A percentile compares a stretch with the other conserved stretches of the same genome.
These are phyloP conservation scores for Lathronympha strigana DNA, from an alignment of 2,888 invertebrate genomes.

Conservation along the genomic window DNA sequence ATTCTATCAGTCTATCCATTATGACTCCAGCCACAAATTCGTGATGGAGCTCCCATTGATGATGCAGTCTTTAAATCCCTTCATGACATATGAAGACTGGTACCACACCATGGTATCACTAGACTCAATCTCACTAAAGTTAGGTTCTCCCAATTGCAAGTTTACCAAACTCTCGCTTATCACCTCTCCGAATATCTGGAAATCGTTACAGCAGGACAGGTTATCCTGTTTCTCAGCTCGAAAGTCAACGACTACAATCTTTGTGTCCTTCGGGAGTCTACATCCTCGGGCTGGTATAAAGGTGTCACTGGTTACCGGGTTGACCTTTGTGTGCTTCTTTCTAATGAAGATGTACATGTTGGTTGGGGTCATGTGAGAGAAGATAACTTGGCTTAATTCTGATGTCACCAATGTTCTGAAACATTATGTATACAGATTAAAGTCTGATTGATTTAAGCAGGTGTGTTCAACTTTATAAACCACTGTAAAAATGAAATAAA, in stretches of 20 bases:
- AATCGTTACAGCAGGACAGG: slow-evolving; percentile 69
- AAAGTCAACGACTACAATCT: slow-evolving; percentile 69
- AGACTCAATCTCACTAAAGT: slow-evolving; percentile 68
- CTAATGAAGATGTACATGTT: slow-evolving; percentile 80
- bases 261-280: slow-evolving; percentile 68
- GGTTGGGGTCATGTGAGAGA: slow-evolving; percentile 69
- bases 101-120: slow-evolving; percentile 74
- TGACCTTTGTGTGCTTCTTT: slow-evolving; percentile 58
- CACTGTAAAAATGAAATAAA: too few species aligned
- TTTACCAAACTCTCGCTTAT: slow-evolving; percentile 53
- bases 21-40: slow-evolving; percentile 74
- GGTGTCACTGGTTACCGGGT: slow-evolving; percentile 61
- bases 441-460: too few species aligned
- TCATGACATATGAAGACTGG: slow-evolving; percentile 81
- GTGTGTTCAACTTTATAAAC: too few species aligned
- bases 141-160: slow-evolving; percentile 50
- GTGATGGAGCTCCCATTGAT: slow-evolving; percentile 82
- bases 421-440: slow-evolving; percentile 42
- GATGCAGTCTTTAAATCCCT: slow-evolving; percentile 84
- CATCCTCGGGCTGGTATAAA: slow-evolving; percentile 68
- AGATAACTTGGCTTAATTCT: slow-evolving; percentile 71
- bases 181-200: slow-evolving; percentile 72
- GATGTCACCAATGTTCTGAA: slow-evolving; percentile 78
- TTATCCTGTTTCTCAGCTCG: slow-evolving; percentile 56
- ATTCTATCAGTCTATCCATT: slow-evolving; percentile 30